Conservation (phyloP, 2,797 vertebrate species). For the Microctenopoma steveboyesi region DNA sequence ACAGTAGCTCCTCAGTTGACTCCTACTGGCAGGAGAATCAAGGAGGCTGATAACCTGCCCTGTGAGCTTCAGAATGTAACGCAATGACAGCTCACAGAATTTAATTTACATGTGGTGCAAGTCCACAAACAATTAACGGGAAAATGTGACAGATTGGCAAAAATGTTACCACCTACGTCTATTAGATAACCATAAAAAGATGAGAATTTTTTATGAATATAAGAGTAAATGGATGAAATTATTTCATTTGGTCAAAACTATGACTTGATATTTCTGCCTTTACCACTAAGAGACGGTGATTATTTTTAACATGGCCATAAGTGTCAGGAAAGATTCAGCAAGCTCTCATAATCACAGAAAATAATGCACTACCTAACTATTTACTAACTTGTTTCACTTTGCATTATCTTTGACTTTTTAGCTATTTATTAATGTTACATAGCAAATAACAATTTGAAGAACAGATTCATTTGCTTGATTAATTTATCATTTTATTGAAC, state of each 20-base stretch:
- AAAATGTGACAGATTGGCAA: background rate
- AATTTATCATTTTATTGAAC: no score
- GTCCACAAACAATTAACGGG: background rate
- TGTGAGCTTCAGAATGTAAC: constrained; percentile 14
- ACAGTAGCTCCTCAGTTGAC: constrained; percentile 64
- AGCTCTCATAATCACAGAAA: no score
- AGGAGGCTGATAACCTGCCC: constrained; percentile 42
- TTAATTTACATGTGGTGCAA: background rate
- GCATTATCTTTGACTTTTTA: no score
- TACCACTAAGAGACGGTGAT: background rate
- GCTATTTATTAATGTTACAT: no score
- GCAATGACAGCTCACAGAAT: background rate
- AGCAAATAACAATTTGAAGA: no score
- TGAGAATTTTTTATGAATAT: background rate
- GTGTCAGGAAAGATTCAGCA: no score
- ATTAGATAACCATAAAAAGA: no score
- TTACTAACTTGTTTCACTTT: no score
- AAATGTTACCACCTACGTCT: background rate
- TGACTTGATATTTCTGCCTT: background rate
- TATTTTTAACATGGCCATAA: background rate
- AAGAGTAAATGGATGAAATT: background rate
- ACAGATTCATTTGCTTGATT: no score
- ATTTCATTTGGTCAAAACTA: no score
- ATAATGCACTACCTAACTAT: no score
- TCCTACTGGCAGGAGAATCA: constrained; percentile 31